Base-by-base conservation (phyloP, 23 tunicate genomes). In the Halocynthia roretzi region DNA sequence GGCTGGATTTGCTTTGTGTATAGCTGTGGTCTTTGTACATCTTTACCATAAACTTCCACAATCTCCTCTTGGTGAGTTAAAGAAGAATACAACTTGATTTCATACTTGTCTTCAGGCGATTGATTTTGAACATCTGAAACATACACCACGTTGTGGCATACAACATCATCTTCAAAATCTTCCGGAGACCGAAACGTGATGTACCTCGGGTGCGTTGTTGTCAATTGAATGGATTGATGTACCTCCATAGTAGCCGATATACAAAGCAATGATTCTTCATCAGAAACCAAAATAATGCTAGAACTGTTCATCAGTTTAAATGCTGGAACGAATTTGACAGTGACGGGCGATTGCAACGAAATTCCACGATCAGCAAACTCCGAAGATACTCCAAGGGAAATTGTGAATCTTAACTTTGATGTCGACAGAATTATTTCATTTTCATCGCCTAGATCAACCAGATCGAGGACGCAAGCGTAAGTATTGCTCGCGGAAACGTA, bases 291-390 rank as follows among this genome's bases (percentile, higher is more conserved):
- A 44, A 54, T 5, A 2, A 74, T 44, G 55, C 56, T 21, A 12
- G 78, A 74, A 50, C 23, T 21, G 21, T 74, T 74, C 78, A 74
- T 8, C 12, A 74, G 60, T 48, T 74, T 53, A 50, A 74, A 74
- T 14, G 78, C 78, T 14, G 78, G 78, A 8, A 74, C n/a, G 21
- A 74, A 74, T 56, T 44, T 54, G 60, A 74, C 2, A 64, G 55
- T 74, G 64, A 74, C 78, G 8, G 78, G 78, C n/a, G 31, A 17
- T 56, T 74, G 78, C 15, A 74, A 74, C 19, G 78, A 54, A 20
- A 54, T 54, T 54, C 78, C 78, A 12, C 63, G 17, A 20, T 74
- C 78, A 0, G 78, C 62, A 44, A 12, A 14, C 17, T 74, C 22
- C 19, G 64, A 12, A 18, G 55, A 54, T 19, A 74, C 31, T 12